These are phyloP conservation scores for Machimus rusticus DNA, from an alignment of 2,888 invertebrate genomes.

Conservation along the genomic window DNA sequence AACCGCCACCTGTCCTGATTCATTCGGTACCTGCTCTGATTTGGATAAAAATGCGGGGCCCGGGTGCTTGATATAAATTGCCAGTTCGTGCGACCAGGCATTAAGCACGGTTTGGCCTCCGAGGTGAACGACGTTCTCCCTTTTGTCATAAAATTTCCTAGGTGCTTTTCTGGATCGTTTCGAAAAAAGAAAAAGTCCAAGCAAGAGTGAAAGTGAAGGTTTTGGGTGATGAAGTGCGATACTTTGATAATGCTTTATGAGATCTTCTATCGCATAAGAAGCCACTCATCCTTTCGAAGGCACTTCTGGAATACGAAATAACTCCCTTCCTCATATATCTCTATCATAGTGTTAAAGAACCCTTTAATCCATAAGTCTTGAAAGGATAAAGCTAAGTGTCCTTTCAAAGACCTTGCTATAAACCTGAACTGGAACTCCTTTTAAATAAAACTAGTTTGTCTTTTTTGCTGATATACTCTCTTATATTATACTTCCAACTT, in stretches of 20 bases:
- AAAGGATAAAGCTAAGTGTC: neutral
- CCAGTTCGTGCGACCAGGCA: constrained; percentile 12
- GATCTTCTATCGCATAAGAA: neutral
- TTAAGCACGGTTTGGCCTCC: neutral
- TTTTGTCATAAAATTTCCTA: neutral
- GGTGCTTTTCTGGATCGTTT: neutral
- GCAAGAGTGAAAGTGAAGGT: neutral
- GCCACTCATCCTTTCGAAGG: neutral
- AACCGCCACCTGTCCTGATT: constrained; percentile 11
- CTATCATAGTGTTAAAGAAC: neutral
- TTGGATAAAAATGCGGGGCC: constrained; percentile 27
- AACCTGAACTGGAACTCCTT: neutral
- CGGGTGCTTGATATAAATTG: constrained; percentile 14
- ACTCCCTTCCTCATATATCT: neutral
- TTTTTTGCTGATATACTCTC: neutral
- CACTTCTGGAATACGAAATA: neutral
- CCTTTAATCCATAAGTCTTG: neutral
- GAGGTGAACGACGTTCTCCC: neutral
- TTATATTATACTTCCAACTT: neutral
- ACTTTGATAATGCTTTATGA: neutral
- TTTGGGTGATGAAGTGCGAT: neutral
- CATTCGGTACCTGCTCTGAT: constrained; percentile 1
- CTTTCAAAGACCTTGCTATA: neutral
- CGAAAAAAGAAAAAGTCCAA: neutral
- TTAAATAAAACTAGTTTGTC: neutral